Evolutionary conservation across 2,797 vertebrate genomes (phyloP), one percentile per base, ranked within the genome.

Genomic region (Pempheris klunzingeri): DNA sequence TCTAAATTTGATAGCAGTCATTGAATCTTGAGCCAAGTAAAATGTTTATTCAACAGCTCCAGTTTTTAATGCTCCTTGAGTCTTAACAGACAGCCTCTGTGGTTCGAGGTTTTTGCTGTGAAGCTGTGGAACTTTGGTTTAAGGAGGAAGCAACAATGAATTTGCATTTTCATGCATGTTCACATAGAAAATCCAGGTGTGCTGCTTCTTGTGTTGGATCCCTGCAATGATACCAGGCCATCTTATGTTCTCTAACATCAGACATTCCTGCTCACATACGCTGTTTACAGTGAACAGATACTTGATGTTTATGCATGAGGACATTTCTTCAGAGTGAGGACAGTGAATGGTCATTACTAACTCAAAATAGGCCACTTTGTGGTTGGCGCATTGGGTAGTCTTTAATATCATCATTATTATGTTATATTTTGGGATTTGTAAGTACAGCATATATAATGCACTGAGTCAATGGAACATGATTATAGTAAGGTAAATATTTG

Each of bases 401-500:
- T 64, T 76, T 67, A 68, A 82, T 63, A 43, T 82, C 60, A 63
- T 72, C 36, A 71, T 81, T 74, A 71, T 71, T 47, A 36, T 50
- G 79, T 78, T 67, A 64, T 60, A 58, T 76, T 28, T 74, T 36
- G 36, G 47, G 46, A 58, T 61, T 39, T 49, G 38, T 60, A 66
- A 64, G 53, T 26, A 30, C 30, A 68, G 26, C 39, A 32, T 84
- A 83, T 87, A 83, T 86, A 84, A n/a, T n/a, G n/a, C 61, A 53
- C 39, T 57, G 32, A 69, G 62, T 53, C 62, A 74, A 47, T 63
- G 68, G 44, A 58, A 81, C 41, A 7, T 81, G 65, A 83, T 86
- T 80, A 81, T 65, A 38, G 43, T 34, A 41, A 67, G 26, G 50
- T 78, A 87, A 83, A 91, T 86, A 88, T 90, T 77, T 81, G 41